phyloP scores from a whole-genome alignment of 2,888 invertebrate species.

The Conus canariensis region DNA sequence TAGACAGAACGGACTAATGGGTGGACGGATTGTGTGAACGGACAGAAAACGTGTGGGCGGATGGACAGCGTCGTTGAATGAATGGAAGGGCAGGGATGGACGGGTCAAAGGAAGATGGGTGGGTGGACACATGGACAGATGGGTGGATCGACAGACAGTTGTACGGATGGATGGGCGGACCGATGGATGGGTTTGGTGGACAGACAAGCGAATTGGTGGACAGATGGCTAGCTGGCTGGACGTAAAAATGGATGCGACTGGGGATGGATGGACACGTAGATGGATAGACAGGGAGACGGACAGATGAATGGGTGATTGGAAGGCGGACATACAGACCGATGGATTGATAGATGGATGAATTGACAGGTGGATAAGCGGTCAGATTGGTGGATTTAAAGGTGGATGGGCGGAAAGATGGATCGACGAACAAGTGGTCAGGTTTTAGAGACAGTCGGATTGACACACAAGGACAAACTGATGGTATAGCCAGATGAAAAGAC shows the following conservation, averaged over 20 bases:
- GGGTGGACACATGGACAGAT: background rate
- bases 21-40: no score
- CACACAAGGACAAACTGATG: no score
- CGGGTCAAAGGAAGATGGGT: background rate
- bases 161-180: no score
- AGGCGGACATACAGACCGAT: no score
- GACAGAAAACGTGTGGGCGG: no score
- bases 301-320: background rate
- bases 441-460: background rate
- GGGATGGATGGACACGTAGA: background rate
- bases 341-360: no score
- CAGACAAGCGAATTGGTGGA: no score
- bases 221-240: background rate
- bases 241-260: background rate
- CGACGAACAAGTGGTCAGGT: background rate
- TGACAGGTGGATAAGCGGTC: no score
- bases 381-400: background rate
- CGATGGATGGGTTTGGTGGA: no score
- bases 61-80: no score
- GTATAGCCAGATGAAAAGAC: no score
- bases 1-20: no score
- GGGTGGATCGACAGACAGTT: background rate
- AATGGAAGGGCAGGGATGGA: background rate
- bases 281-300: background rate
- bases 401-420: background rate